These are phyloP conservation scores for Agrochola litura DNA, from an alignment of 2,888 invertebrate species.

Conservation along the genomic window DNA sequence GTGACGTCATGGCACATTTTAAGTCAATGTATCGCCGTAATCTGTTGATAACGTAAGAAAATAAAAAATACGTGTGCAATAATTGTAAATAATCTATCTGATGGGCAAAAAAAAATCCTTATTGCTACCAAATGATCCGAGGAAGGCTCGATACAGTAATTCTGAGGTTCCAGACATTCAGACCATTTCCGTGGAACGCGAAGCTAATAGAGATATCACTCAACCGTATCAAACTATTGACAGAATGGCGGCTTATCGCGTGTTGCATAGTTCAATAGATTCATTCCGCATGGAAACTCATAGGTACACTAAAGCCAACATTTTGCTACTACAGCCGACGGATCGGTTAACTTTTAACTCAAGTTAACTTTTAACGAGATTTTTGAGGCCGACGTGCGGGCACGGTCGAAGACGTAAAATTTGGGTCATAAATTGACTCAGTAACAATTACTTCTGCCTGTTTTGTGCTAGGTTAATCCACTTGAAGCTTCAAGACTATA, in stretches of 20 bases:
- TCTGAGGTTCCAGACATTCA: slow-evolving; percentile 8
- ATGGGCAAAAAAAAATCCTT: too few species aligned
- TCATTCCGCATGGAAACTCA: slow-evolving; percentile 29
- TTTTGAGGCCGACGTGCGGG: slow-evolving; percentile 79
- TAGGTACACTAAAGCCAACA: slow-evolving; percentile 57
- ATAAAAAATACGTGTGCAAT: too few species aligned
- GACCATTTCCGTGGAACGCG: slow-evolving; percentile 10
- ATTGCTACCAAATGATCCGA: not conserved
- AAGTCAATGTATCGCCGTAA: too few species aligned
- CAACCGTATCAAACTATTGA: slow-evolving; percentile 15
- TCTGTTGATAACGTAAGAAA: too few species aligned
- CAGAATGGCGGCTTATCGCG: slow-evolving; percentile 37
- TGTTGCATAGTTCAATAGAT: slow-evolving; percentile 59
- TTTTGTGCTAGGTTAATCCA: slow-evolving; percentile 73
- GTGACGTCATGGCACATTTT: too few species aligned
- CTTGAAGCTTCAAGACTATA: slow-evolving; percentile 69
- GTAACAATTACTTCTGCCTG: slow-evolving; percentile 75
- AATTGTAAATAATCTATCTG: too few species aligned
- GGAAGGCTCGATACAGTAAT: not conserved
- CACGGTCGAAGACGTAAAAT: slow-evolving; percentile 70
- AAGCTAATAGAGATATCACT: slow-evolving; percentile 40
- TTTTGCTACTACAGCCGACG: slow-evolving; percentile 60
- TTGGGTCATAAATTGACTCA: slow-evolving; percentile 81
- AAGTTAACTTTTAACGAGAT: slow-evolving; percentile 84
- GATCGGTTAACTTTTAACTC: slow-evolving; percentile 72